phyloP scores from a whole-genome alignment of 2,797 vertebrate genomes.

The Nannoperca australis region DNA sequence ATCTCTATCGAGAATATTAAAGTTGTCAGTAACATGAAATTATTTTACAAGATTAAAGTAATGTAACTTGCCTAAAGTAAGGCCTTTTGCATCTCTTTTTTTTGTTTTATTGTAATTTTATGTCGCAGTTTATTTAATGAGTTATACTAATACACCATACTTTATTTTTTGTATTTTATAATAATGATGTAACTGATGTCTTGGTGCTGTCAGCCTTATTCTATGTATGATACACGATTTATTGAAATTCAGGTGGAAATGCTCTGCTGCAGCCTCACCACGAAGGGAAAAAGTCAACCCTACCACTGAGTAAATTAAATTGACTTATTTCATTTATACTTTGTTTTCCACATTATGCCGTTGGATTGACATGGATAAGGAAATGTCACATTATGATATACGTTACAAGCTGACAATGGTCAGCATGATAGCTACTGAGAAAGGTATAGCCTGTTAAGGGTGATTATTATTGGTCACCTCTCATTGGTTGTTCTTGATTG shows the following conservation, averaged over 20 bases:
- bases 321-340: background rate
- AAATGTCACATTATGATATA: background rate
- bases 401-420: background rate
- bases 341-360: background rate
- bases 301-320: background rate
- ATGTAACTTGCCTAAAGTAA: background rate
- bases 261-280: background rate
- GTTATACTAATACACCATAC: background rate
- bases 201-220: background rate
- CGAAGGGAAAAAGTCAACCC: background rate
- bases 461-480: constrained; percentile 2
- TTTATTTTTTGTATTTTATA: background rate
- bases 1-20: background rate
- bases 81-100: background rate
- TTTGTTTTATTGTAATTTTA: background rate
- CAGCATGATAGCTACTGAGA: background rate
- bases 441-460: background rate
- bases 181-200: background rate
- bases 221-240: background rate
- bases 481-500: constrained; percentile 57
- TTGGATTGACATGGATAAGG: background rate
- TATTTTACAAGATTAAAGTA: background rate
- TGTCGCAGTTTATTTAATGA: background rate
- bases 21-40: background rate
- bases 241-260: background rate